These are phyloP conservation scores for Xiphophorus hellerii DNA, from an alignment of 2,113 vertebrate genomes.

Conservation along the genomic window DNA sequence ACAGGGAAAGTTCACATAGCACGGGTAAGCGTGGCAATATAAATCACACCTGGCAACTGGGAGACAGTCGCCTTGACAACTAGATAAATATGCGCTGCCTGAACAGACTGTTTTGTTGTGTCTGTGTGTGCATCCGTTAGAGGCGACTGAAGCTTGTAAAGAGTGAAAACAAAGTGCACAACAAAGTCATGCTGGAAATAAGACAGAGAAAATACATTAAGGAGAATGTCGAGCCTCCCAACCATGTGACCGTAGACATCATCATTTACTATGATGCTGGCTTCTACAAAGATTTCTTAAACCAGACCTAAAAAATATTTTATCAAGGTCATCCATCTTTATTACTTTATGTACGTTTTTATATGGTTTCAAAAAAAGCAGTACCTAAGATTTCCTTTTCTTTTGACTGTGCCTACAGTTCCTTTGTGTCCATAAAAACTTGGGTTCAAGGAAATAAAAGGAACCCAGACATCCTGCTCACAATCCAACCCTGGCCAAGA, in stretches of 20 bases:
- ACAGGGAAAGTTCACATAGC: conserved; percentile 59
- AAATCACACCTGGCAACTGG: conserved; percentile 76
- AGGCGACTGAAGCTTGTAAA: conserved; percentile 23
- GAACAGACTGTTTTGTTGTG: conserved; percentile 10
- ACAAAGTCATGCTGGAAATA: conserved; percentile 14
- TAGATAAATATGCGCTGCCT: conserved; percentile 50
- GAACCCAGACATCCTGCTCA: background rate
- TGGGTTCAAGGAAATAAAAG: background rate
- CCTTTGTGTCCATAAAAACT: background rate
- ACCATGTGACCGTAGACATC: background rate
- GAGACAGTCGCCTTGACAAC: conserved; percentile 77
- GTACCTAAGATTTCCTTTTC: background rate
- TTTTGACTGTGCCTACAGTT: background rate
- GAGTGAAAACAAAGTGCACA: conserved; percentile 32
- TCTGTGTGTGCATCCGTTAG: conserved; percentile 45
- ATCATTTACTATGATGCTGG: background rate
- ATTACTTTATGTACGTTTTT: background rate
- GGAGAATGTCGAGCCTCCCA: background rate
- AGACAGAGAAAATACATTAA: conserved; percentile 23
- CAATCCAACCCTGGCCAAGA: too few species aligned
- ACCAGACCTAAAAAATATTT: too few species aligned
- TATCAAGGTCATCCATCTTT: background rate
- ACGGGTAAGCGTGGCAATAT: conserved; percentile 73
- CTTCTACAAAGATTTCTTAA: background rate
- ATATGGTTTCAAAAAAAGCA: too few species aligned